phyloP scores from a whole-genome alignment of 1,140 invertebrate genomes.

The Agrilus planipennis region DNA sequence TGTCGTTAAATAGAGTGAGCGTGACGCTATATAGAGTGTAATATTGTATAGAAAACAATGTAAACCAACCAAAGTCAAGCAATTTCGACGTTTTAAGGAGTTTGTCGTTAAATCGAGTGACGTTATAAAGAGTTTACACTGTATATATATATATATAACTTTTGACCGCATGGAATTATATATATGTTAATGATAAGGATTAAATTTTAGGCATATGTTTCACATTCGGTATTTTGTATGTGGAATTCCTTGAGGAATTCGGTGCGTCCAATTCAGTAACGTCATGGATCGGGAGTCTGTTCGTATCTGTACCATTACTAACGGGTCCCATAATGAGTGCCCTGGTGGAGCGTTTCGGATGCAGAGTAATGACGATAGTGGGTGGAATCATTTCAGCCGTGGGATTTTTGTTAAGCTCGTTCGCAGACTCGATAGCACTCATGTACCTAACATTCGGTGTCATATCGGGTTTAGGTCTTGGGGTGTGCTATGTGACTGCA shows the following conservation, averaged over 20 bases:
- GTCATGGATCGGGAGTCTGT: slow-evolving; percentile 77
- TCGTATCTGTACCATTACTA: slow-evolving; percentile 77
- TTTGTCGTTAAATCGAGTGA: too few relatives aligned
- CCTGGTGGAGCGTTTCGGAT: slow-evolving; percentile 66
- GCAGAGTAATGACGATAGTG: slow-evolving; percentile 65
- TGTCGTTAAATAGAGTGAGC: too few relatives aligned
- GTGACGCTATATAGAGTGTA: too few relatives aligned
- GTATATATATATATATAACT: too few relatives aligned
- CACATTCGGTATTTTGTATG: slow-evolving; percentile 82
- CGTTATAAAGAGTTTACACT: too few relatives aligned
- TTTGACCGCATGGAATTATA: too few relatives aligned
- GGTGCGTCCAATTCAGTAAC: slow-evolving; percentile 68
- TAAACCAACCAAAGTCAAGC: too few relatives aligned
- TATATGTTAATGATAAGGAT: too few relatives aligned
- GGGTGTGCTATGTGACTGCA: slow-evolving; percentile 78
- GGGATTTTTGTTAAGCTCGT: slow-evolving; percentile 71
- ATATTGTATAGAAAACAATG: too few relatives aligned
- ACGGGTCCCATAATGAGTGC: slow-evolving; percentile 78
- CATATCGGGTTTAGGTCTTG: slow-evolving; percentile 72
- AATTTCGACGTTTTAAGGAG: too few relatives aligned
- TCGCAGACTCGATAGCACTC: slow-evolving; percentile 57
- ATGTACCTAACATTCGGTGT: slow-evolving; percentile 80
- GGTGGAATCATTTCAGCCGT: slow-evolving; percentile 63
- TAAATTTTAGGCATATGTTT: too few relatives aligned
- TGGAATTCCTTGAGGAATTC: slow-evolving; percentile 79